These are phyloP conservation scores for Mystacornis crossleyi DNA, from an alignment of 2,113 vertebrate species.

Conservation along the genomic window DNA sequence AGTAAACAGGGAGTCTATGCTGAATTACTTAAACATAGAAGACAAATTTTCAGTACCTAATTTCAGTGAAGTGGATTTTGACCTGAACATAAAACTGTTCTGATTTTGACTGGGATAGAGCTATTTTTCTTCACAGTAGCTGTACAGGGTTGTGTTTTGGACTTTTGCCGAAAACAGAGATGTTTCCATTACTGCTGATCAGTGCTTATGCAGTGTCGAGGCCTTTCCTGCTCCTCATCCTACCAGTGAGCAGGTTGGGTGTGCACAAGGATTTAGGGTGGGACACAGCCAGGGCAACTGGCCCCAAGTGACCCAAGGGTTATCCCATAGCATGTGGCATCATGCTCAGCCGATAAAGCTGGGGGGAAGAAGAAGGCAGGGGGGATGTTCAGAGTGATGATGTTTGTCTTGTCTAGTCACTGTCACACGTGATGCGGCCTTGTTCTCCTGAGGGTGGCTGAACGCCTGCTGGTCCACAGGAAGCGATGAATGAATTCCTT, in stretches of 20 bases:
- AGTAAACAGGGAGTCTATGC: not conserved
- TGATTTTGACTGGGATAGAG: not conserved
- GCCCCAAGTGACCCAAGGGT: not conserved
- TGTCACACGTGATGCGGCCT: accelerated
- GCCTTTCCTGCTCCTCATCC: not conserved
- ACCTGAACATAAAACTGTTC: not conserved
- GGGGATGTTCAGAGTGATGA: not conserved
- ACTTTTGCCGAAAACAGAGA: not conserved
- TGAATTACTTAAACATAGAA: not conserved
- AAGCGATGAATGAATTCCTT: not conserved
- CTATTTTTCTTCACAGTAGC: not conserved
- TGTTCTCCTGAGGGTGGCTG: not conserved
- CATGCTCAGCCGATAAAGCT: not conserved
- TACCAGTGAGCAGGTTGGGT: accelerated
- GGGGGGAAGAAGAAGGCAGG: not conserved
- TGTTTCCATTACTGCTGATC: not conserved
- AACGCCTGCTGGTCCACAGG: not conserved
- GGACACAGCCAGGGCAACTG: not conserved
- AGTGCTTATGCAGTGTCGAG: accelerated
- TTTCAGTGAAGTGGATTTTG: not conserved
- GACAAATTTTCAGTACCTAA: not conserved
- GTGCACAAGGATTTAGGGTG: not conserved
- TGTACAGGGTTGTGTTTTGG: not conserved
- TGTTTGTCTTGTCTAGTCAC: not conserved
- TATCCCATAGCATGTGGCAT: not conserved